A percentile compares a stretch with the other conserved stretches of the same genome.
These are phyloP conservation scores for Phalacrocorax pelagicus DNA, from an alignment of 2,113 vertebrate genomes.

Conservation along the genomic window DNA sequence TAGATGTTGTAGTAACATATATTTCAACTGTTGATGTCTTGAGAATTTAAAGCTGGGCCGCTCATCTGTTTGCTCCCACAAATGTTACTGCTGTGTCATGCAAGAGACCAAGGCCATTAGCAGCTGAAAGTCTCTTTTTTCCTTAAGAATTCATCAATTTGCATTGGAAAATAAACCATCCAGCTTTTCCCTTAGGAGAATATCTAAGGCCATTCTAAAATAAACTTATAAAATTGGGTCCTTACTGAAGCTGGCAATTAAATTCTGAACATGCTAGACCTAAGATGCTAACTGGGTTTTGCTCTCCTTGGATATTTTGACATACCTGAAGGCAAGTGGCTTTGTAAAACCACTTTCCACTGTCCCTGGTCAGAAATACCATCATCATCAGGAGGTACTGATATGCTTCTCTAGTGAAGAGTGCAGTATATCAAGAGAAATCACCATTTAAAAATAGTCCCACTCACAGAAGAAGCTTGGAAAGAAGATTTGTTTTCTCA, in stretches of 20 bases:
- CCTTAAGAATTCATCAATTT: background rate
- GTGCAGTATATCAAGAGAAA: background rate
- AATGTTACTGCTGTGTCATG: background rate
- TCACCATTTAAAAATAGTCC: background rate
- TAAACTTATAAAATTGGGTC: background rate
- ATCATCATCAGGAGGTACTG: background rate
- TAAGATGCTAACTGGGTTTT: background rate
- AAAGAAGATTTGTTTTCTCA: slow-evolving; percentile 34
- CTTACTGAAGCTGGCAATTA: background rate
- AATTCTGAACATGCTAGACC: background rate
- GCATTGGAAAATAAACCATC: background rate
- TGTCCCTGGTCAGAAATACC: background rate
- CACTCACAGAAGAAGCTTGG: background rate
- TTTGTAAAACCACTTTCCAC: background rate
- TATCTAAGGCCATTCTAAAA: background rate
- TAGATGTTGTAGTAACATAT: background rate
- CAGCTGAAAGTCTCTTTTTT: slow-evolving; percentile 14
- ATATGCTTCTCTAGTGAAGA: background rate
- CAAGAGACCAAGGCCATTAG: background rate
- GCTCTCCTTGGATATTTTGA: background rate
- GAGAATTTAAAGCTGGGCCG: slow-evolving; percentile 17
- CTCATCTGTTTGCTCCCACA: background rate
- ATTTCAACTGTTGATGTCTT: background rate
- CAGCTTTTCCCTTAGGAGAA: background rate
- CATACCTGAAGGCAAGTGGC: background rate